Conservation (phyloP, 2,797 vertebrate species). For the Crenichthys baileyi region DNA sequence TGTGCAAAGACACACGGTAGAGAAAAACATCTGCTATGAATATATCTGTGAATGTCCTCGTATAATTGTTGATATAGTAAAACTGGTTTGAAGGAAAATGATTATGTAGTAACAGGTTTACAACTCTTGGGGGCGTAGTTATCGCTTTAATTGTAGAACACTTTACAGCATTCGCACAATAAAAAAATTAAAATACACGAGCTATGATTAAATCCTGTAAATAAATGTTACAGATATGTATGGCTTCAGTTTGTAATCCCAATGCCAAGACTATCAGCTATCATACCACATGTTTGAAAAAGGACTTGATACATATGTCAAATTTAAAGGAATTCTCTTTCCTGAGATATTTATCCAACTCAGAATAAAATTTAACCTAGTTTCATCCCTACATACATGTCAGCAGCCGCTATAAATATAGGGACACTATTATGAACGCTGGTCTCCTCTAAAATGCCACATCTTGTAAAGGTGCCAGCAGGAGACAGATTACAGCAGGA, state of each 20-base stretch:
- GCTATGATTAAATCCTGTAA: background rate
- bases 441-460: background rate
- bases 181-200: background rate
- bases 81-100: background rate
- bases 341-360: background rate
- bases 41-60: background rate
- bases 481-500: constrained; percentile 4
- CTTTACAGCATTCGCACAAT: background rate
- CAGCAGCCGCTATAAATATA: background rate
- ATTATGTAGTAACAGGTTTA: constrained; percentile 48
- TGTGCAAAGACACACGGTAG: too few species aligned
- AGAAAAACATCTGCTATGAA: background rate
- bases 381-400: background rate
- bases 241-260: background rate
- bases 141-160: constrained; percentile 2
- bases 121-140: constrained; percentile 61
- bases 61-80: background rate
- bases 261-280: background rate
- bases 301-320: background rate
- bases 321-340: background rate
- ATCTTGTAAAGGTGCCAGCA: constrained; percentile 7
- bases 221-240: background rate
- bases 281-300: background rate
- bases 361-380: background rate
- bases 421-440: background rate